Percentiles rank a stretch among this genome's conserved stretches.
phyloP scores from a whole-genome alignment of 2,888 invertebrate species.

The Phaonia tiefii region DNA sequence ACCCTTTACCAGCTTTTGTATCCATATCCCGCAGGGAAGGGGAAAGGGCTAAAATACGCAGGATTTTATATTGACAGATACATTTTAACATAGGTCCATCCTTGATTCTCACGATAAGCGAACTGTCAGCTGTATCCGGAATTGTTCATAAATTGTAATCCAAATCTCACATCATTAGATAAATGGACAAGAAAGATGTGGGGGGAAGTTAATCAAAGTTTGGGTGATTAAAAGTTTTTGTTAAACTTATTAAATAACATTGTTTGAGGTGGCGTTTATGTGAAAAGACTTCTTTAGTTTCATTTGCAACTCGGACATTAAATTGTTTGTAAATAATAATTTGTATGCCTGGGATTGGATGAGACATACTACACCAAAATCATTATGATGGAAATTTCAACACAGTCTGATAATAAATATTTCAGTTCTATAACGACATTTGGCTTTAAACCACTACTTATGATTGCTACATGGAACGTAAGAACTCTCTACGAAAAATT shows the following conservation, averaged over 20 bases:
- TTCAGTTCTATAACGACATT: too few species aligned
- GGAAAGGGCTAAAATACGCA: slow-evolving; percentile 44
- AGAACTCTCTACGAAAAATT: too few species aligned
- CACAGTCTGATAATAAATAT: too few species aligned
- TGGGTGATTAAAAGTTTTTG: slow-evolving; percentile 20
- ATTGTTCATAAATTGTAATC: slow-evolving; percentile 21
- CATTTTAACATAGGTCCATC: slow-evolving; percentile 36
- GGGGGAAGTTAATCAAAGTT: slow-evolving; percentile 6
- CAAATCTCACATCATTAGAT: background rate
- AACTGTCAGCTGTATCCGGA: slow-evolving; percentile 18
- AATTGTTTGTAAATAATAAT: too few species aligned
- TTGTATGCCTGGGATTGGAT: too few species aligned
- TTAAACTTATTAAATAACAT: background rate
- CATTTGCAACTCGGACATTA: too few species aligned
- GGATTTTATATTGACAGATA: slow-evolving; percentile 52
- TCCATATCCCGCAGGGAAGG: background rate
- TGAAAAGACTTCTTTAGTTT: background rate
- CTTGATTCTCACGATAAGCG: background rate
- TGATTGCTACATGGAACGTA: too few species aligned
- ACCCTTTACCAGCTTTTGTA: background rate
- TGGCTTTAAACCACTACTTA: too few species aligned
- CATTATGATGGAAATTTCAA: too few species aligned
- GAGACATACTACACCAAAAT: too few species aligned
- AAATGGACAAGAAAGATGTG: too few species aligned
- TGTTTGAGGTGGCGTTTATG: background rate